A percentile compares a stretch with the other conserved stretches of the same genome.
Evolutionary conservation across 2,888 invertebrate genomes (phyloP).

Genomic region (Orthosia gothica): DNA sequence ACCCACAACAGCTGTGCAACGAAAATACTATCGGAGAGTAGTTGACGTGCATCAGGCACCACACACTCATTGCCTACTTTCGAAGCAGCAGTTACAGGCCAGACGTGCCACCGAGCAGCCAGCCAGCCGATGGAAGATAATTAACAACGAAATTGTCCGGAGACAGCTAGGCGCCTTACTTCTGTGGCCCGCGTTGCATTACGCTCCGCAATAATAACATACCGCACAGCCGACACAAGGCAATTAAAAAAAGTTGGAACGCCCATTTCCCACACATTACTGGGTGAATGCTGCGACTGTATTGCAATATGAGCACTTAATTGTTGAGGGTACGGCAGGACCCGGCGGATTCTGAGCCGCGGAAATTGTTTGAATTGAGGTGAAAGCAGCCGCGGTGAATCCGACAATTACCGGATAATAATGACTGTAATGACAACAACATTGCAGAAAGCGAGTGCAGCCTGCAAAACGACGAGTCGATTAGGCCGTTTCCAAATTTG

Average conservation of each 20-base stretch:
- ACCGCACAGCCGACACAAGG: constrained; percentile 79
- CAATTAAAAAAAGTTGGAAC: constrained; percentile 86
- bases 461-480: constrained; percentile 71
- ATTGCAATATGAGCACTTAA: constrained; percentile 68
- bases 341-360: constrained; percentile 72
- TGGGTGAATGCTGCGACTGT: constrained; percentile 79
- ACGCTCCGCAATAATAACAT: constrained; percentile 87
- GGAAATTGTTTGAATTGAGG: constrained; percentile 81
- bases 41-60: constrained; percentile 73
- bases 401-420: constrained; percentile 78
- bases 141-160: constrained; percentile 88
- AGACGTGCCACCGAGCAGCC: constrained; percentile 82
- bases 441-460: constrained; percentile 75
- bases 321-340: constrained; percentile 71
- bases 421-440: constrained; percentile 80
- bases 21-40: constrained; percentile 79
- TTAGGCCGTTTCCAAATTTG: constrained; percentile 75
- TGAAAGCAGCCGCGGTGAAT: constrained; percentile 80
- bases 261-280: constrained; percentile 87
- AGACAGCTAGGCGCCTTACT: constrained; percentile 90
- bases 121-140: constrained; percentile 84
- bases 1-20: constrained; percentile 78
- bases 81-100: constrained; percentile 80
- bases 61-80: constrained; percentile 83
- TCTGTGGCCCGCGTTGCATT: constrained; percentile 83